Base-by-base conservation (phyloP, 2,888 invertebrate species). In the Catocala fraxini region DNA sequence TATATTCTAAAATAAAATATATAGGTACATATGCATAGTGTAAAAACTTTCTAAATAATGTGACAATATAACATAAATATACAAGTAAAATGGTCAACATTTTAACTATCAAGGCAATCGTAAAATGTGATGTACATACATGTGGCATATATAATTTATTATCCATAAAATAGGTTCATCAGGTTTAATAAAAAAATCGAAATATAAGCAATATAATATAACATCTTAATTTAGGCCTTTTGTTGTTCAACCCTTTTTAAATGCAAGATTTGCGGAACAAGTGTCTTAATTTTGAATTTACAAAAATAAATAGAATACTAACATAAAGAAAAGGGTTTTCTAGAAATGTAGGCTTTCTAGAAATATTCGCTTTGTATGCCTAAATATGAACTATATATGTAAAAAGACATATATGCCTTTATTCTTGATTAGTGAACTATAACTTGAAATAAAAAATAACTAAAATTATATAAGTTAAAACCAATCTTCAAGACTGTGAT, bases 31-130 rank as follows among this genome's bases (percentile, higher is more conserved):
- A 66, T 68, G 65, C 62, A 66, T 70, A 71, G 73, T 81, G 76
- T 80, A 84, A 85, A 51, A 84, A 67, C 70, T 67, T 73, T 82
- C 76, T 75, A 84, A 82, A 81, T 71, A 78, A 73, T 65, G 68
- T 66, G 68, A 74, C 72, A 74, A 77, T 73, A 78, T 73, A 74
- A 75, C 68, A 67, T 70, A 73, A 78, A 71, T 68, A 71, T 67
- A 75, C 65, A 67, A 69, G 83, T 77, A 82, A 83, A 85, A 85
- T 80, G 81, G 56, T 82, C 81, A 81, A 84, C 83, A 84, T 82
- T 82, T 76, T 77, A 84, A 77, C 42, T 69, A 69, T 56, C 55
- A 60, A 68, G 67, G 63, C 58, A 70, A 70, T 63, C 57, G 63
- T 67, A 68, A 71, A 67, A 68, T 72, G 81, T 84, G 80, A 82